Evolutionary conservation across 1,140 invertebrate species (phyloP).

Genomic region (Lysiphlebus fabarum): DNA sequence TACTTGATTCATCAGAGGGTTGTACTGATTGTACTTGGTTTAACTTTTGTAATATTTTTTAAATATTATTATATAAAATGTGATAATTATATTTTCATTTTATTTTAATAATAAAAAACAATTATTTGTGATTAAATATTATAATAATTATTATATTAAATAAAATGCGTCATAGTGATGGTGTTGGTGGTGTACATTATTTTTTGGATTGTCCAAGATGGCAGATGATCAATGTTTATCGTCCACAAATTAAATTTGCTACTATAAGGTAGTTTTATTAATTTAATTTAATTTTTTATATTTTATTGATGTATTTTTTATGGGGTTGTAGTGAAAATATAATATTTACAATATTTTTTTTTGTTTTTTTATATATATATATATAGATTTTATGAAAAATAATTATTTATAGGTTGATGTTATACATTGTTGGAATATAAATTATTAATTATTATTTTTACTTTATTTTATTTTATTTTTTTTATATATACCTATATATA

Average conservation of each 20-base stretch:
- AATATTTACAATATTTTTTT: neutral
- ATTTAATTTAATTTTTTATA: slow-evolving; percentile 13
- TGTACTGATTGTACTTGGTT: too few relatives aligned
- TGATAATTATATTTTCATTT: slow-evolving; percentile 8
- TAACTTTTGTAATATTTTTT: neutral
- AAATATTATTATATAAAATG: slow-evolving; percentile 30
- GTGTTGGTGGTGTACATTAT: slow-evolving; percentile 36
- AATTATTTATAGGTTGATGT: too few relatives aligned
- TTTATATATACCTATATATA: too few relatives aligned
- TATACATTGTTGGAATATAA: too few relatives aligned
- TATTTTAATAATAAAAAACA: slow-evolving; percentile 19
- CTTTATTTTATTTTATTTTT: slow-evolving; percentile 3
- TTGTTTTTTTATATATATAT: neutral
- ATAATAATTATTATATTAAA: slow-evolving; percentile 14
- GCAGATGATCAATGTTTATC: slow-evolving; percentile 52
- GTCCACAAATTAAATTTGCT: slow-evolving; percentile 44
- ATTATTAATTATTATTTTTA: too few relatives aligned
- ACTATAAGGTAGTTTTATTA: slow-evolving; percentile 43
- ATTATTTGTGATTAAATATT: slow-evolving; percentile 8
- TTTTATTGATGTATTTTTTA: neutral
- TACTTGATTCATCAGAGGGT: neutral
- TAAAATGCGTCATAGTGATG: slow-evolving; percentile 37
- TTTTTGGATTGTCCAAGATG: slow-evolving; percentile 48
- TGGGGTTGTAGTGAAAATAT: too few relatives aligned
- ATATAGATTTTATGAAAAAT: too few relatives aligned